Base-by-base conservation (phyloP, 2,113 vertebrate genomes). In the Lucifuga dentata region DNA sequence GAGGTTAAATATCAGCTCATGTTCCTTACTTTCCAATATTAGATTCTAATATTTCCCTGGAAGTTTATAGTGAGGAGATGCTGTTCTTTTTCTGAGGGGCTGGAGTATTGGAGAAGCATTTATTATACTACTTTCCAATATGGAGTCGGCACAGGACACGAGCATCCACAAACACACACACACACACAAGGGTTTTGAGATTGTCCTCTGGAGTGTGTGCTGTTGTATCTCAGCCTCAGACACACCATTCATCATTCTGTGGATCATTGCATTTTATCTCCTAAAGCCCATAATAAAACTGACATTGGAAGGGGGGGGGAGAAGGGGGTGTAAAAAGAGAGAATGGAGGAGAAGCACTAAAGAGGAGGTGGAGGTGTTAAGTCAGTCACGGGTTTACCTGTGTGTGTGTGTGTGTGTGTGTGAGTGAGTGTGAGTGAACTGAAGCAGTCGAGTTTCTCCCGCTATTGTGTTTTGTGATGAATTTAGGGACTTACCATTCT, bases 231-330 rank as follows among this genome's bases (percentile, higher is more conserved):
- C 78, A 91, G 86, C 81, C 88, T 72, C 90, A 89, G 86, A 89
- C 90, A 80, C 86, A 89, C 91, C 90, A 92, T 94, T 94, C 93
- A 90, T 94, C 93, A 95, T 94, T 92, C 85, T 88, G 86, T 84
- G 91, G 92, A 91, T 94, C 85, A 65, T 93, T 94, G 93, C 89
- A 87, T 86, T 92, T 91, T 92, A 70, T 93, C 89, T 90, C 93
- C 92, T 91, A 87, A 95, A 93, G 91, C 92, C 81, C 50, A 91
- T 92, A 94, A 93, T 95, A 93, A 91, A 94, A 93, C 88, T 93
- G 90, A 94, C 93, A 92, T 80, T 91, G 92, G 87, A 87, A 80
- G 82, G 81, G 88, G 88, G 66, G 88, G 76, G 69, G 85, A 88
- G 89, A 84, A 11, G 62, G 78, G 66, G 68, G 51, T 66, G 39